Base-by-base conservation (phyloP, 2,113 vertebrate species). In the Sinocyclocheilus maitianheensis region DNA sequence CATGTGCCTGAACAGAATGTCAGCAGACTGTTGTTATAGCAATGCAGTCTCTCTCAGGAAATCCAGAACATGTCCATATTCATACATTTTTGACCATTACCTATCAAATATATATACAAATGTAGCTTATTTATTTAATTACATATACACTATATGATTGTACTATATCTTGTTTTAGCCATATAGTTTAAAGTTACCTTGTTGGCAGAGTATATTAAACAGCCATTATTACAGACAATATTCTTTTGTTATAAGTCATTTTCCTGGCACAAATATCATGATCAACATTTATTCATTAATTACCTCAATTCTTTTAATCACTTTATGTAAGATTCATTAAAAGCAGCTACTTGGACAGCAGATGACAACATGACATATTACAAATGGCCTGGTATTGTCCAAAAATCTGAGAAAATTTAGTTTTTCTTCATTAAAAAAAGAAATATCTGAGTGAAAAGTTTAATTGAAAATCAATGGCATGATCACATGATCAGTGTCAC, bases 1-100 rank as follows among this genome's bases (percentile, higher is more conserved):
- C 67, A 74, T 84, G 26, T 74, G 48, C 67, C 24, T n/a, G 81
- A 55, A 26, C 60, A 16, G 14, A 58, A 43, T 72, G 0, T 55
- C 26, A 12, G 24, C 24, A 69, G 26, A 69, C 63, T 69, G 18
- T 82, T 82, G 80, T 67, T 69, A 67, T 67, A 81, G 62, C 40
- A 81, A 65, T n/a, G 69, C 22, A n/a, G 3, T 43, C 6, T 43
- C 8, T 58, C 55, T 22, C 58, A 60, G 20, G 11, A 77, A n/a
- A 75, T 24, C 0, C 18, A 65, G 16, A 65, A 81, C n/a, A 22
- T 22, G 4, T 20, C 16, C 40, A 69, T 34, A 22, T 53, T 69
- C 20, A 30, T 22, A 20, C 0, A 34, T 80, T 40, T 79, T 26
- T 53, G n/a, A 26, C 13, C 14, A 53, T 53, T 77, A 53, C 0